Evolutionary conservation across 2,888 invertebrate species (phyloP).

Genomic region (Sminthurinus aureus): DNA sequence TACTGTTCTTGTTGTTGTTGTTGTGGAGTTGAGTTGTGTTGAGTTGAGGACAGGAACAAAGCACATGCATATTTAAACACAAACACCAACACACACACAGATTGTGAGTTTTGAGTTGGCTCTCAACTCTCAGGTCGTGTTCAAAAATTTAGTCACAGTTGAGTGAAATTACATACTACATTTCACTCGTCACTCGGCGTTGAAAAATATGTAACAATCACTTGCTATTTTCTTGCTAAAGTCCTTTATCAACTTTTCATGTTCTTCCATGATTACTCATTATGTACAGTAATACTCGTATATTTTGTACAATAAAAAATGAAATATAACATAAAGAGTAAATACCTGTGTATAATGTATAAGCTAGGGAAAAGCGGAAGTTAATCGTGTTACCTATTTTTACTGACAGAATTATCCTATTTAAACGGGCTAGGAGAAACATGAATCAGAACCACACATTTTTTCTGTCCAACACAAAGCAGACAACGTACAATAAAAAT

Average conservation of each 20-base stretch:
- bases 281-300: constrained; percentile 17
- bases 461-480: neutral
- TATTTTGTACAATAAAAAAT: neutral
- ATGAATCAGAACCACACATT: constrained; percentile 8
- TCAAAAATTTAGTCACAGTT: constrained; percentile 39
- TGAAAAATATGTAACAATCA: neutral
- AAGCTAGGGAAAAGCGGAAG: constrained; percentile 26
- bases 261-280: neutral
- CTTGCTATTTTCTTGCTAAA: neutral
- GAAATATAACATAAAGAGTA: neutral
- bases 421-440: neutral
- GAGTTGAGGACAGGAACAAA: neutral
- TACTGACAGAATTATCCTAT: constrained; percentile 33
- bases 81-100: too few relatives aligned
- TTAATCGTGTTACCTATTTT: neutral
- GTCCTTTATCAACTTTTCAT: neutral
- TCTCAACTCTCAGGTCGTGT: constrained; percentile 17
- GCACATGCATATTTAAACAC: too few relatives aligned
- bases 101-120: neutral
- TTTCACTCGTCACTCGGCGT: constrained; percentile 15
- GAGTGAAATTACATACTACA: constrained; percentile 17
- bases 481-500: too few relatives aligned
- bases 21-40: neutral
- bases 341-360: neutral
- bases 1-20: neutral